These are phyloP conservation scores for Lutjanus campechanus DNA, from an alignment of 2,797 vertebrate species.

Conservation along the genomic window DNA sequence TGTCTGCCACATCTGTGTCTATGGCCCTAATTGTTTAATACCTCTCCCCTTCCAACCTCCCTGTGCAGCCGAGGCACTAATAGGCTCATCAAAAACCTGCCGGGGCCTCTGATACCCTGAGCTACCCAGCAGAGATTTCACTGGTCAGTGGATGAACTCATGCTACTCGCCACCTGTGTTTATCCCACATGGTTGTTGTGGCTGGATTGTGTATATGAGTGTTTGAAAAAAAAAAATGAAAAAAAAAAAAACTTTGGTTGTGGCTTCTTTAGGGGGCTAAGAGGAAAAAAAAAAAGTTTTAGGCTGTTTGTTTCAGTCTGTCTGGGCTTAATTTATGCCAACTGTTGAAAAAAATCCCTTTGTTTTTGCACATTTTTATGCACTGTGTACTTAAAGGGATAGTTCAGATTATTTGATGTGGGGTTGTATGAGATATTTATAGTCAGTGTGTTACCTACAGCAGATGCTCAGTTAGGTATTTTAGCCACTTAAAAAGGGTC, in stretches of 20 bases:
- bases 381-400: not conserved
- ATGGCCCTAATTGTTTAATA: constrained; percentile 70
- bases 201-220: constrained; percentile 30
- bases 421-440: too few species aligned
- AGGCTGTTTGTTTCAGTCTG: constrained; percentile 41
- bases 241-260: not conserved
- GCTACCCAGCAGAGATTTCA: constrained; percentile 38
- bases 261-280: constrained; percentile 6
- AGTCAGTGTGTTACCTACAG: too few species aligned
- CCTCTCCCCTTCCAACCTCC: constrained; percentile 52
- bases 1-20: constrained; percentile 64
- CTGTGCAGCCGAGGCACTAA: constrained; percentile 59
- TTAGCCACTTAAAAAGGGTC: too few species aligned
- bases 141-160: constrained; percentile 66
- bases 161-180: constrained; percentile 58
- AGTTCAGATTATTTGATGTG: too few species aligned
- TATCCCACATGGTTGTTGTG: constrained; percentile 33
- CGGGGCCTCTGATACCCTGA: constrained; percentile 54
- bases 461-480: too few species aligned
- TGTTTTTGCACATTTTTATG: not conserved
- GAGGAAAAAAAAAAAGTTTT: not conserved
- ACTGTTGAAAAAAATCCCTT: constrained; percentile 19
- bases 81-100: constrained; percentile 65
- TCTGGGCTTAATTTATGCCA: constrained; percentile 45
- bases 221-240: constrained; percentile 25